Base-by-base conservation (phyloP, 2,888 invertebrate species). In the Girardia tigrina region DNA sequence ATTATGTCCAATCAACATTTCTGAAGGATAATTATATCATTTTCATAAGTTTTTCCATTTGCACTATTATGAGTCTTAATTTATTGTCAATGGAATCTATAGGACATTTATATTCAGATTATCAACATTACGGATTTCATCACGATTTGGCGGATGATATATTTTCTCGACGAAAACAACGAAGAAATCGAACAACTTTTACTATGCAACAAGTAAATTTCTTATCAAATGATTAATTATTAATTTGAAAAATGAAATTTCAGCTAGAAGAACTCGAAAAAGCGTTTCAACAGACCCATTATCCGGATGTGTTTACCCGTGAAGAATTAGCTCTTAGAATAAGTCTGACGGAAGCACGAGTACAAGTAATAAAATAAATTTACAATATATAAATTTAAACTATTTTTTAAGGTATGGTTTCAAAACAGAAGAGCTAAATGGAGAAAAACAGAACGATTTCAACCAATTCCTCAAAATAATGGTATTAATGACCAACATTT, bases 231-330 rank as follows among this genome's bases (percentile, higher is more conserved):
- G 36, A 12, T 36, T 36, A 16, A 36, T n/a, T n/a, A n/a, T n/a
- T n/a, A n/a, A n/a, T n/a, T 36, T 36, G 8, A 12, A 36, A 36
- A 12, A 8, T 36, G 36, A n/a, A n/a, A n/a, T n/a, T n/a, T n/a
- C 92, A 94, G 90, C 85, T 94, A 84, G 94, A 95, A 86, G 94
- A 95, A 85, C 85, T 95, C 85, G 94, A 95, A 86, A 92, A 92
- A 81, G 94, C 94, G 78, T 95, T 95, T 84, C 91, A 93, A 73
- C 94, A 94, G 87, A 94, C 94, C 2, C 95, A 95, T 84, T 95
- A 95, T 84, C 95, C 94, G 0, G 94, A 94, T 85, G 94, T 94
- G 81, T 94, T 94, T 86, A 94, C 94, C 14, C 77, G 85, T 77
- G 85, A 85, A 78, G 85, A 85, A 75, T 79, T 85, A 69, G 85